Evolutionary conservation across 2,888 invertebrate genomes (phyloP), one percentile per base, ranked within the genome.

Genomic region (Amphimallon solstitiale): DNA sequence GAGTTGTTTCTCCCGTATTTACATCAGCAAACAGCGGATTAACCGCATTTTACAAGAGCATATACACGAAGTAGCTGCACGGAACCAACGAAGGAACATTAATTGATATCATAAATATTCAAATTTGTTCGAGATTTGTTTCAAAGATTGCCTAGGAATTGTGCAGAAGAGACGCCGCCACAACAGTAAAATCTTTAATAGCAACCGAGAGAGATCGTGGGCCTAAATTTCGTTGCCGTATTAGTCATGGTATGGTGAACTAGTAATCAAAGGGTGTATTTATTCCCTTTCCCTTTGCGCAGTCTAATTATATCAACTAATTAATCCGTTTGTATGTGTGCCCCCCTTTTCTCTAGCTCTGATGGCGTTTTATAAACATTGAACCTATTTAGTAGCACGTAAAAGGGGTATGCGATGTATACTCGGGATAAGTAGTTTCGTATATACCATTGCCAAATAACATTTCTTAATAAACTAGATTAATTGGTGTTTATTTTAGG

Each of bases 261-360:
- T 59, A 43, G 56, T 59, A 59, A 59, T 59, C 56, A 59, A 59
- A 59, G 56, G 56, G 43, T n/a, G 56, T 59, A 59, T 59, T 59
- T 59, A 56, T 40, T n/a, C n/a, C n/a, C 43, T 59, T 51, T 43
- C 43, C 56, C 43, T 59, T 29, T 43, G 29, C 56, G 29, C 15
- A 7, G 29, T 29, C 43, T 59, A 56, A 56, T 56, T 56, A 56
- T 56, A 56, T 56, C 56, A 56, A 56, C 56, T 56, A 59, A 59
- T 59, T 59, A 59, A 59, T 59, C 56, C 56, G 56, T 59, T 59
- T 59, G 43, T 59, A 59, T 34, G 54, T 38, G 19, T 54, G n/a
- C 6, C n/a, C 40, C 21, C 9, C 29, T 9, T 29, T 9, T 29
- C 29, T 29, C 29, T n/a, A n/a, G n/a, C n/a, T n/a, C n/a, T n/a